Evolutionary conservation across 2,113 vertebrate genomes (phyloP).

Genomic region (Pardalotus punctatus): DNA sequence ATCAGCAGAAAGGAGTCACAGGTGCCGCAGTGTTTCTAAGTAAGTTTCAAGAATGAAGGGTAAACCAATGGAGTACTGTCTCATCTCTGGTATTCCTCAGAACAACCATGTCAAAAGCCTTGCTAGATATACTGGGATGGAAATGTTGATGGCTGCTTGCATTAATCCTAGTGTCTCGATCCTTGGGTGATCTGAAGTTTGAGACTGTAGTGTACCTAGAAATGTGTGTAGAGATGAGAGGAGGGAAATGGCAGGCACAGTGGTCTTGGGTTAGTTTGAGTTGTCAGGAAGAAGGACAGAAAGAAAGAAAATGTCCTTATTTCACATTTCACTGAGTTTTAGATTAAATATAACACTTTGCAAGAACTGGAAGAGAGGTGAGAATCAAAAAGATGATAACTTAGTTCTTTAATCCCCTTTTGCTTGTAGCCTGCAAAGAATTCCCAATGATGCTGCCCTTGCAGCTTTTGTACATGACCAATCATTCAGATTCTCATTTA

Average conservation of each 20-base stretch:
- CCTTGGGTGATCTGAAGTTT: constrained; percentile 64
- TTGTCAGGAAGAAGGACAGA: neutral
- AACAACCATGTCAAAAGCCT: constrained; percentile 53
- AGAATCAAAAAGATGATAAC: neutral
- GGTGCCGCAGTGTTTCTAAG: neutral
- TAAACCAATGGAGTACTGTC: neutral
- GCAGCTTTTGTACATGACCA: neutral
- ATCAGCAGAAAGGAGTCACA: neutral
- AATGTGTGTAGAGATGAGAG: constrained; percentile 80
- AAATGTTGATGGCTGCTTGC: constrained; percentile 43
- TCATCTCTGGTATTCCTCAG: constrained; percentile 77
- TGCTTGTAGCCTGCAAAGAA: neutral
- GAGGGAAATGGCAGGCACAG: constrained; percentile 46
- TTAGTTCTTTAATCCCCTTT: neutral
- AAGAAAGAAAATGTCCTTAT: neutral
- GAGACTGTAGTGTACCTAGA: constrained; percentile 75
- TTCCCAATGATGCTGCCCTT: neutral
- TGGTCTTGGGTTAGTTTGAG: constrained; percentile 64
- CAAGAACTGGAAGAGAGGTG: neutral
- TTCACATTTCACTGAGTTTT: neutral
- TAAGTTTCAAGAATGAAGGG: neutral
- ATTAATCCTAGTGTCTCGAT: constrained; percentile 43
- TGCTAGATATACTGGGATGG: constrained; percentile 58
- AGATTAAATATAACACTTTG: neutral
- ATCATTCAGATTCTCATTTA: neutral